Evolutionary conservation across 2,888 invertebrate species (phyloP), one percentile per base, ranked within the genome.

Genomic region (Serrognathus titanus): DNA sequence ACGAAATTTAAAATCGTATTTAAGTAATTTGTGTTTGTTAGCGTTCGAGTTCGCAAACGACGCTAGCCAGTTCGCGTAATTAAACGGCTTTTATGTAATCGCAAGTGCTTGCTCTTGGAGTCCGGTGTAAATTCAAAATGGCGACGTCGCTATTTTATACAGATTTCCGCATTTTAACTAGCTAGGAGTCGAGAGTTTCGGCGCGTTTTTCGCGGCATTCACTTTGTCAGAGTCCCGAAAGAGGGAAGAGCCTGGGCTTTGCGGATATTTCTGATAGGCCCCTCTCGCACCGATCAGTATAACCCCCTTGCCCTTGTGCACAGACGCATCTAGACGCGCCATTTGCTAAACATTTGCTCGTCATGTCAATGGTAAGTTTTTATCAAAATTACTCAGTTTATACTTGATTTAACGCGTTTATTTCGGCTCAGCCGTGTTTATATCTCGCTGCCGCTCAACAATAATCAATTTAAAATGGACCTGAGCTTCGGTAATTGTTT

Each of bases 351-450:
- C 71, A 72, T 69, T 73, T 63, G 67, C 71, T 75, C 73, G 74
- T 74, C 70, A 78, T 78, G 76, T 76, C 77, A 73, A 71, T 76
- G 78, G 77, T 78, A 71, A 78, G 78, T 76, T 70, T 68, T 66
- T 59, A 45, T 51, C 49, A 20, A 51, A 55, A 55, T 49, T 55
- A 6, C 12, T 13, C 16, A n/a, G 4, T 13, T 43, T 43, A 16
- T 13, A 4, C 16, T 43, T 13, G 13, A 3, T 16, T 13, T 12
- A 7, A 9, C 20, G 20, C 16, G 20, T 16, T 10, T 16, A 7
- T 43, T 39, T 7, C 39, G 12, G 2, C 4, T 4, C 12, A 10
- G 5, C n/a, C 12, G 12, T 12, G 39, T 39, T 39, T 39, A 39
- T 7, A 31, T 7, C 24, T 7, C 24, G 1, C 24, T 31, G 24